Evolutionary conservation across 2,888 invertebrate genomes (phyloP), one percentile per base, ranked within the genome.

Genomic region (Crioceris asparagi): DNA sequence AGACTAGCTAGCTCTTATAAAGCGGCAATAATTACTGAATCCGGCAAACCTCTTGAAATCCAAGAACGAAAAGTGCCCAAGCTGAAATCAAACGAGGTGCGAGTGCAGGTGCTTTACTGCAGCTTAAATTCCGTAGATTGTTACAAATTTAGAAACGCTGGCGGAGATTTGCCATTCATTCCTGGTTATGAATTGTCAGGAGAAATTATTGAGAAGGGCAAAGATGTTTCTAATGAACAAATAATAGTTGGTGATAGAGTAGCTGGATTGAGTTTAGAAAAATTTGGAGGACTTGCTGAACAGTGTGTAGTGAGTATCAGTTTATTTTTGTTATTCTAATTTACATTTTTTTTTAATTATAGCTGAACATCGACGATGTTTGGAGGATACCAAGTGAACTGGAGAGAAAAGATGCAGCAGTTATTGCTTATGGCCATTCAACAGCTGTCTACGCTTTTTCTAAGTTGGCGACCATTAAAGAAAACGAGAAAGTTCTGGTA

Each of bases 121-220:
- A 75, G 76, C 36, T 64, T 81, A n/a, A 81, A 80, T 59, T 69
- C 71, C 31, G 65, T 71, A 1, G 81, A 81, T 60, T 61, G 72
- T 26, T 56, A 71, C 26, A 64, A 70, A 43, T 67, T 71, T 45
- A 73, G 72, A 39, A 60, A 64, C 25, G 66, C 69, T 40, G 65
- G 64, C 3, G 53, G 52, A 2, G 60, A 68, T 43, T 65, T 67
- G 3, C 79, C 79, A 1, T 71, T 73, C 52, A 60, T 74, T 17
- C 76, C 79, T 35, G 81, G 81, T 4, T 75, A 72, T 57, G 81
- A 82, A 59, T 53, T 77, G 7, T 65, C 70, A 18, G 81, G 80
- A 1, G 72, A 73, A 54, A 65, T 80, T 23, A 31, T 71, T 14
- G 71, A 74, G 60, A 64, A 74, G 17, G 72, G 74, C 1, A 62